phyloP scores from a whole-genome alignment of 1,140 invertebrate species.

The Hyposmocoma kahamanoa region DNA sequence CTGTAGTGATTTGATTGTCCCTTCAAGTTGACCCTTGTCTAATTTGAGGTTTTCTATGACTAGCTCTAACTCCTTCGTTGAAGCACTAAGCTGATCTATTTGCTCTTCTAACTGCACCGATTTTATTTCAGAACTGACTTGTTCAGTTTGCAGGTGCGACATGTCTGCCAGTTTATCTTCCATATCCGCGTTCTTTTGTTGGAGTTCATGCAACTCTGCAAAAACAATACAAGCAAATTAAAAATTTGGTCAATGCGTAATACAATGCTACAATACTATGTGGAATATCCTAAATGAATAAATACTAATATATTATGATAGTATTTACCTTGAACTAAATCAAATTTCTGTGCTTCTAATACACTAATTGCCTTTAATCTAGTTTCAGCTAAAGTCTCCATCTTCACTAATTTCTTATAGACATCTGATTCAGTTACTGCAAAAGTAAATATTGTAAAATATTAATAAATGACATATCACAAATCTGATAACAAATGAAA shows the following conservation, averaged over 20 bases:
- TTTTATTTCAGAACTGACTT: conserved; percentile 80
- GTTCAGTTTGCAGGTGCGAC: conserved; percentile 76
- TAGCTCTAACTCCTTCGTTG: conserved; percentile 71
- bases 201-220: conserved; percentile 74
- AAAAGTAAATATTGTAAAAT: conserved; percentile 23
- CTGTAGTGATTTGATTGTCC: conserved; percentile 72
- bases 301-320: conserved; percentile 7
- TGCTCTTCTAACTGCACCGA: conserved; percentile 82
- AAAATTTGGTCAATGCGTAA: background rate
- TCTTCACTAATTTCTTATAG: conserved; percentile 67
- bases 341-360: conserved; percentile 79
- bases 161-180: conserved; percentile 76
- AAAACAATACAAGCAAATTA: conserved; percentile 23
- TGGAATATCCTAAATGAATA: background rate
- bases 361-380: conserved; percentile 76
- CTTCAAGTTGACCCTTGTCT: conserved; percentile 72
- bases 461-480: background rate
- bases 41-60: conserved; percentile 71
- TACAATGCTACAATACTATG: background rate
- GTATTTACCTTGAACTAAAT: conserved; percentile 76
- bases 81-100: conserved; percentile 71
- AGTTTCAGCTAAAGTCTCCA: conserved; percentile 68
- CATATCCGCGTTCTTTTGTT: conserved; percentile 75
- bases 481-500: background rate
- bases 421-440: conserved; percentile 67